Base-by-base conservation (phyloP, 2,113 vertebrate genomes). In the Lophius piscatorius region DNA sequence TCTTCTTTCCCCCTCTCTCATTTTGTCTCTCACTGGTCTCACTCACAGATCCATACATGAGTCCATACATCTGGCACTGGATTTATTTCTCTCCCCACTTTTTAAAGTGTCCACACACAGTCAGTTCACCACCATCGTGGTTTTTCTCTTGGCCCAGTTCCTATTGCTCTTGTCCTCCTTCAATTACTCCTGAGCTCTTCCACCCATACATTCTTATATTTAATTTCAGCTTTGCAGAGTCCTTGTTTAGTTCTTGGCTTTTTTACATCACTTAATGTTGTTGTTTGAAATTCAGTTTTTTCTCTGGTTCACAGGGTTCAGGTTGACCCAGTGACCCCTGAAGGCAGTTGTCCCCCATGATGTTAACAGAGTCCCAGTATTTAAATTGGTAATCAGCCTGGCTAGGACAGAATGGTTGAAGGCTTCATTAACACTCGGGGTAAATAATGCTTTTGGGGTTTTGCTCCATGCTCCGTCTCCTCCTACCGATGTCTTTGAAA, bases 211-310 rank as follows among this genome's bases (percentile, higher is more conserved):
- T 64, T 84, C 61, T 70, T 76, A 40, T 34, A 73, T 83, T 78
- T 84, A 74, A 87, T 87, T 80, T 78, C 73, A 75, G 78, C 78
- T 76, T 72, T 58, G 79, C 21, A 40, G 44, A 65, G 60, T 69
- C 77, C 65, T 63, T 83, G 71, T 87, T 85, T 83, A 83, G 80
- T 50, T 73, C 48, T 18, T 81, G 78, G 74, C 49, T 59, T 22
- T 33, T 41, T 1, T 22, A 9, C 51, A 46, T 26, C 26, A 54
- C 51, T 40, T 39, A n/a, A n/a, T n/a, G n/a, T 73, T 79, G 57
- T 78, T 78, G 54, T 71, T 65, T 63, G 64, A 63, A 61, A 63
- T 10, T 39, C 41, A 16, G 14, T 50, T 64, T 46, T 68, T 49
- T 18, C 42, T 66, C 20, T 17, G 23, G 80, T 79, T 85, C 82